Conservation (phyloP, 2,888 invertebrate species). For the Bombyx huttoni region DNA sequence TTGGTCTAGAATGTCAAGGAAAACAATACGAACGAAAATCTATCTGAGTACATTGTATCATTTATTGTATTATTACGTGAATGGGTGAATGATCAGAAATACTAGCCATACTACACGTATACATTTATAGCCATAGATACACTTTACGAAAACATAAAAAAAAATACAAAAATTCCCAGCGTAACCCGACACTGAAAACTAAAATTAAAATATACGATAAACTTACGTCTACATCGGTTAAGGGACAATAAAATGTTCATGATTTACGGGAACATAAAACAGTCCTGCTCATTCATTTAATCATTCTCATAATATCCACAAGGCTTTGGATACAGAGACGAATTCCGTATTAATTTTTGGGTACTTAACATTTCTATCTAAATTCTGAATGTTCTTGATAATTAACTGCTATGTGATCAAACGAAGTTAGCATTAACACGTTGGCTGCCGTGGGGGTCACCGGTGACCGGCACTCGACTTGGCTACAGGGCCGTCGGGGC, state of each 20-base stretch:
- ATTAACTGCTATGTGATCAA: too few species aligned
- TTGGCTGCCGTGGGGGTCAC: too few species aligned
- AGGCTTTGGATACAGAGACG: neutral
- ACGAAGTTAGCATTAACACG: too few species aligned
- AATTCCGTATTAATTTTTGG: neutral
- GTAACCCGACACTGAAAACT: neutral
- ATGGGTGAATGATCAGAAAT: too few species aligned
- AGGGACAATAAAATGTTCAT: slow-evolving; percentile 22
- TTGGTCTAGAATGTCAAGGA: too few species aligned
- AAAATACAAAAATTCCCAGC: neutral
- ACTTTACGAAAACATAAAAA: neutral
- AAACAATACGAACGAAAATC: too few species aligned
- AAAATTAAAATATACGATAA: slow-evolving; percentile 5
- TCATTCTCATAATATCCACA: slow-evolving; percentile 23
- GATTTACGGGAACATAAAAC: slow-evolving; percentile 36
- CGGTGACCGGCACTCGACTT: too few species aligned
- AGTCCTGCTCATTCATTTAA: slow-evolving; percentile 24
- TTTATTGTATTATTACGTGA: too few species aligned
- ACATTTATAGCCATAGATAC: neutral
- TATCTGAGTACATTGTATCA: too few species aligned
- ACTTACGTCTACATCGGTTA: slow-evolving; percentile 15
- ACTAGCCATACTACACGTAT: too few species aligned
- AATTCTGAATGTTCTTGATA: neutral
- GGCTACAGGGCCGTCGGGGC: too few species aligned
- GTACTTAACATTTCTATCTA: neutral